Evolutionary conservation across 2,797 vertebrate species (phyloP), one percentile per base, ranked within the genome.

Genomic region (Rhynchotus rufescens): DNA sequence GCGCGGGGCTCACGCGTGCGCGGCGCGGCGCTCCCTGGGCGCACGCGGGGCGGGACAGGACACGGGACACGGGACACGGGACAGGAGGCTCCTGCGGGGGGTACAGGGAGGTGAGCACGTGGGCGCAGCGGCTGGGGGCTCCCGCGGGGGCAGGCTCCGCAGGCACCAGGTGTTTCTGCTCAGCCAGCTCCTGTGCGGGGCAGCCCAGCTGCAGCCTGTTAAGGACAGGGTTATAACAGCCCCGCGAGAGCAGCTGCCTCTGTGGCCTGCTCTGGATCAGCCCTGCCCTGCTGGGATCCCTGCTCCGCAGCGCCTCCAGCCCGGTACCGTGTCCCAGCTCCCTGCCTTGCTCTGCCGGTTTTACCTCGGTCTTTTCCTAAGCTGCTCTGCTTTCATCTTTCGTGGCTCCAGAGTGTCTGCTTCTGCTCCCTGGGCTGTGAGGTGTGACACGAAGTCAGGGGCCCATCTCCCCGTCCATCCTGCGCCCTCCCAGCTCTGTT

Each of bases 401-500:
- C 57, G 15, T 2, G 72, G 3, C 61, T 34, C 44, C 65, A 30
- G 26, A 49, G 19, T 38, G 23, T 10, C 62, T 21, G 26, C 36
- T 67, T 68, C 60, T 25, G 5, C 28, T 51, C 23, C 49, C 8
- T 23, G 47, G 47, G 47, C 47, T 11, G 22, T 13, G 47, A 2
- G 23, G 49, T 23, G 47, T 6, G 47, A 23, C 22, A 7, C 11
- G 21, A 23, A 51, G 23, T 6, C 11, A 7, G 12, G 49, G 49
- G 23, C 49, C 49, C 49, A 3, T 51, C 49, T 51, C 49, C 12
- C 11, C 49, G 5, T 25, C 49, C 49, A 13, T 51, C 49, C 20
- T 7, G 23, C 12, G 7, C 49, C 49, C 49, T 51, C 49, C 69
- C 61, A 65, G 79, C 59, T 93, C 85, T 92, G 17, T 96, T 96